A percentile compares a stretch with the other conserved stretches of the same genome.
These are phyloP conservation scores for Aurelia aurita DNA, from an alignment of 30 jellyfish, hydroid and myxozoan genomes.

Conservation along the genomic window DNA sequence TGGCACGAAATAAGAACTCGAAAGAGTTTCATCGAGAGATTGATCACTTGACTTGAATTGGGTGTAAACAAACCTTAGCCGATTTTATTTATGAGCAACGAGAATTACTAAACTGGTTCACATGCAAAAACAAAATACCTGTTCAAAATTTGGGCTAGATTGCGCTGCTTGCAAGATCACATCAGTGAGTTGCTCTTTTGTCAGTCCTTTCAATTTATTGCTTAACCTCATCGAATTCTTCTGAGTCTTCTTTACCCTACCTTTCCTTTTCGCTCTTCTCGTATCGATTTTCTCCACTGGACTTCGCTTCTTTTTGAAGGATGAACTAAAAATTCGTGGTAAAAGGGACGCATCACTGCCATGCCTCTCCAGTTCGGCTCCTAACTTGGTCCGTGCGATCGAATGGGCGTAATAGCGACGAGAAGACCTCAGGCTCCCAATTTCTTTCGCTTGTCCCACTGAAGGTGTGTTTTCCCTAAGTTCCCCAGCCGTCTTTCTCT, in stretches of 20 bases:
- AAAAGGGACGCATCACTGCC: constrained; percentile 14
- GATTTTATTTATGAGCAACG: too few relatives aligned
- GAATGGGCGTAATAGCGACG: constrained; percentile 12
- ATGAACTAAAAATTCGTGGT: constrained; percentile 10
- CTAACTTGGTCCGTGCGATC: not conserved
- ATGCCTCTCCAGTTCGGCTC: constrained; percentile 13
- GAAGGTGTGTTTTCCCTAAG: too few relatives aligned
- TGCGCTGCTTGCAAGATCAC: constrained; percentile 32
- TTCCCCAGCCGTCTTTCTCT: too few relatives aligned
- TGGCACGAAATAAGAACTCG: too few relatives aligned
- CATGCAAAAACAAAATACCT: constrained; percentile 1
- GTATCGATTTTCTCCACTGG: not conserved
- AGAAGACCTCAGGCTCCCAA: constrained; percentile 13
- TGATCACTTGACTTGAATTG: too few relatives aligned
- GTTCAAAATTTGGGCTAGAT: constrained; percentile 7
- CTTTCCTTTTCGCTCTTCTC: not conserved
- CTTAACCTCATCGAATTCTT: constrained; percentile 15
- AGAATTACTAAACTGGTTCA: too few relatives aligned
- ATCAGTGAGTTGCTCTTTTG: constrained; percentile 51
- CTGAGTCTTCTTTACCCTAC: not conserved
- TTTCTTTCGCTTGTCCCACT: too few relatives aligned
- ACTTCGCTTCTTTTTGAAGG: constrained; percentile 4
- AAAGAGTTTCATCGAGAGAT: too few relatives aligned
- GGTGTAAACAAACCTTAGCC: too few relatives aligned
- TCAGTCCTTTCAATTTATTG: constrained; percentile 2